Base-by-base conservation (phyloP, 2,888 invertebrate species). In the Teleiodes luculella region DNA sequence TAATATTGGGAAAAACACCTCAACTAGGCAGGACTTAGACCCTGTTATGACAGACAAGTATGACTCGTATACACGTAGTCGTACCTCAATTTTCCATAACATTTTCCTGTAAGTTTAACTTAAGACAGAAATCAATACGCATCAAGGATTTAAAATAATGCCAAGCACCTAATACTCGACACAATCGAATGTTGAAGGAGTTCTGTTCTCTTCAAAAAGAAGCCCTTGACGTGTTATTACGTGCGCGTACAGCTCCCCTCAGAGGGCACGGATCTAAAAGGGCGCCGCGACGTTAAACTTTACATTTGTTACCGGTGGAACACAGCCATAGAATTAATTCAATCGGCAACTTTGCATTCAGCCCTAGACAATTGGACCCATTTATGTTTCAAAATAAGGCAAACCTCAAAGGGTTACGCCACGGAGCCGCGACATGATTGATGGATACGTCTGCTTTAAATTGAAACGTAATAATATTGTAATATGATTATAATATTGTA, bases 261-360 rank as follows among this genome's bases (percentile, higher is more conserved):
- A 6, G 24, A 73, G 69, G 62, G 68, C 65, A 74, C 68, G 67
- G 37, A 55, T 31, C 31, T 37, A 24, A 51, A 51, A 28, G 43
- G 53, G 48, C 14, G 16, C n/a, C 18, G 41, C 47, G 66, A 74
- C 76, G 77, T 78, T 78, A 76, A 83, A 82, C 76, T 80, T 79
- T 74, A 82, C 81, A 81, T 82, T 83, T 79, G 81, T 77, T 78
- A 73, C 75, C 70, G 72, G 67, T 74, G 71, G 80, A 84, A 84
- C 80, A 76, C 70, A 77, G 83, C 83, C 76, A 85, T 87, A 81
- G 80, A 87, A 87, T 86, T 88, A 88, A 88, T 86, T 86, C 85
- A 83, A 87, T 87, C 78, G 83, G 71, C 70, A 80, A 83, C 79
- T 85, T 83, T 80, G 77, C 79, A 81, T 84, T 81, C 79, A 77